phyloP scores from a whole-genome alignment of 2,113 vertebrate genomes.

The Nesoenas mayeri region DNA sequence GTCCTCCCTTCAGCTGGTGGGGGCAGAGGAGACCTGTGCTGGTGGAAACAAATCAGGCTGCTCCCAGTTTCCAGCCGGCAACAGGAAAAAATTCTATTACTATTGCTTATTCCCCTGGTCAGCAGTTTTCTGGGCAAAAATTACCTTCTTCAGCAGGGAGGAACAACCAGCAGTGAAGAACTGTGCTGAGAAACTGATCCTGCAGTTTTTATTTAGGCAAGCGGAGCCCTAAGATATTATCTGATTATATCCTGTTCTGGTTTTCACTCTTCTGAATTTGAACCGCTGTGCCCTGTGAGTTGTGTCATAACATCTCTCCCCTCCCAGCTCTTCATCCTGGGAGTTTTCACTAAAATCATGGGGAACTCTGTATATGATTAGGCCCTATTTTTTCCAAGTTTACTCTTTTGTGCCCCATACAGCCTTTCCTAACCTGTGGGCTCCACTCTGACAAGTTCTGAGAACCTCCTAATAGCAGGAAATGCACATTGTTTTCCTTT shows the following conservation, averaged over 20 bases:
- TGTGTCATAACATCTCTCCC: background rate
- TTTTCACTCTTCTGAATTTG: background rate
- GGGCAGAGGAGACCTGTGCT: background rate
- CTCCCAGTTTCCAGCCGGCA: background rate
- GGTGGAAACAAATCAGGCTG: background rate
- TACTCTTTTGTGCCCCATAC: background rate
- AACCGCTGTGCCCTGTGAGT: background rate
- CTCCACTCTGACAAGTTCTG: background rate
- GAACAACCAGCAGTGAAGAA: background rate
- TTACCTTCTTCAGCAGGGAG: conserved; percentile 25
- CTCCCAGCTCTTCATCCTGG: background rate
- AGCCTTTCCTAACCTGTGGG: accelerated
- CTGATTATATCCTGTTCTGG: background rate
- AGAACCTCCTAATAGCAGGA: background rate
- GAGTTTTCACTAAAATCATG: background rate
- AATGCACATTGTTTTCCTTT: background rate
- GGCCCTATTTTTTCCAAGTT: background rate
- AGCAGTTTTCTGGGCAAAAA: conserved; percentile 32
- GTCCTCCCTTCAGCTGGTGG: background rate
- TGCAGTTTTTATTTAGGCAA: background rate
- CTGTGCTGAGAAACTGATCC: background rate
- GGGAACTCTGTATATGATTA: background rate
- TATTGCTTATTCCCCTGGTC: background rate
- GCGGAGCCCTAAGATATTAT: background rate
- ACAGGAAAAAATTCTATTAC: background rate